These are phyloP conservation scores for Oryzias woworae DNA, from an alignment of 2,113 vertebrate genomes.

Conservation along the genomic window DNA sequence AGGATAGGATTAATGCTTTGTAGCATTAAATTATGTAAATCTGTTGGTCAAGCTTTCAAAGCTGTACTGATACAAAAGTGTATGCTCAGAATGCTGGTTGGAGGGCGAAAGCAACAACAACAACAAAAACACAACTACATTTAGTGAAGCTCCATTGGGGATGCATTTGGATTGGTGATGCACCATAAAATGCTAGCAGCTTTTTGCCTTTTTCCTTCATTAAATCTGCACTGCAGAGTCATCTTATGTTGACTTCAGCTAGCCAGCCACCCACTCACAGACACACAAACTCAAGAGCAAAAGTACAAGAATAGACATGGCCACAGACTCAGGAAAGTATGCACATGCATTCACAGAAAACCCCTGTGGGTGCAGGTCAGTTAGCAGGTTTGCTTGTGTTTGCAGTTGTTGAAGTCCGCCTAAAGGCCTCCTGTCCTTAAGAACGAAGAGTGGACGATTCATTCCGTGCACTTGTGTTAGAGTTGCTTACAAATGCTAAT, in stretches of 20 bases:
- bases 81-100: no score
- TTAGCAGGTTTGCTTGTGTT: neutral
- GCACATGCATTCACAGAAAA: neutral
- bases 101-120: neutral
- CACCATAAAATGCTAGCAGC: conserved; percentile 1
- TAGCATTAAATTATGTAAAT: no score
- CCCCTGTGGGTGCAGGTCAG: neutral
- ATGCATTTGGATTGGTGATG: neutral
- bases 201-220: conserved; percentile 1
- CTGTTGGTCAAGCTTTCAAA: no score
- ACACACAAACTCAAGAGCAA: neutral
- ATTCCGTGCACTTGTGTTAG: no score
- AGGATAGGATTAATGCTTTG: no score
- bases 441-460: no score
- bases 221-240: neutral
- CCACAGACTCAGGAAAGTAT: neutral
- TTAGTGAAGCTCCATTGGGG: neutral
- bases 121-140: neutral
- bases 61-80: no score
- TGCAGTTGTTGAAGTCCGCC: neutral
- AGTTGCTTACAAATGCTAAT: no score
- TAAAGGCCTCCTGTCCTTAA: no score
- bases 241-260: neutral
- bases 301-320: neutral
- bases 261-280: neutral